A percentile compares a stretch with the other conserved stretches of the same genome.
phyloP scores from a whole-genome alignment of 2,113 vertebrate species.

The Mola mola region DNA sequence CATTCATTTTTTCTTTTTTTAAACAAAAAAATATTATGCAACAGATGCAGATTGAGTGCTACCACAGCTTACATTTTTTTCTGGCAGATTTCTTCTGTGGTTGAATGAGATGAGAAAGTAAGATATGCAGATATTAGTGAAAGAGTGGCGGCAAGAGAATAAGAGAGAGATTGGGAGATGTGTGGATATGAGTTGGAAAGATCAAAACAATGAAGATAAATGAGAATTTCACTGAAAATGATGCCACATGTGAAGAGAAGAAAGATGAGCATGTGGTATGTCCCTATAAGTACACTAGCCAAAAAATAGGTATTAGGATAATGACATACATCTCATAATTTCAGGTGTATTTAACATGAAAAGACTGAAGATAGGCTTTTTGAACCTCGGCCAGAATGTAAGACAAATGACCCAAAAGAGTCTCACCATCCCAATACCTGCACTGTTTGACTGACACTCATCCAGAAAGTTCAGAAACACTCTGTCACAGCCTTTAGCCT shows the following conservation, averaged over 20 bases:
- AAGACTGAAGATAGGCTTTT: not conserved
- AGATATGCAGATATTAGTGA: conserved; percentile 9
- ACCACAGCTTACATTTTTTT: conserved; percentile 21
- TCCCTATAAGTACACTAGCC: conserved; percentile 8
- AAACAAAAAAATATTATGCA: conserved; percentile 3
- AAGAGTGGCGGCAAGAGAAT: no score
- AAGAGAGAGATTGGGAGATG: conserved; percentile 3
- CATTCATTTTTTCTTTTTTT: conserved; percentile 3
- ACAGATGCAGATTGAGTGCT: conserved; percentile 25
- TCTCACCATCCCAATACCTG: conserved; percentile 38
- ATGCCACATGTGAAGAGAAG: conserved; percentile 19
- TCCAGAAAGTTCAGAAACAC: conserved; percentile 31
- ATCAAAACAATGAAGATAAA: conserved; percentile 30
- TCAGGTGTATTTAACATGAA: not conserved
- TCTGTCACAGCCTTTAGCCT: conserved; percentile 37
- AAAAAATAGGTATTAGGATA: conserved; percentile 36
- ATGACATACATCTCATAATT: conserved; percentile 6
- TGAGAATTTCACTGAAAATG: conserved; percentile 8
- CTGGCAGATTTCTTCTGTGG: conserved; percentile 16
- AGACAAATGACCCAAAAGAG: not conserved
- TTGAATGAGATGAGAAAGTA: not conserved
- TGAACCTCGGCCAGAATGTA: not conserved
- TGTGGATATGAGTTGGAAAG: conserved; percentile 19
- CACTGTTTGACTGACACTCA: conserved; percentile 10
- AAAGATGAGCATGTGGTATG: conserved; percentile 19